Conservation (phyloP, 2,797 vertebrate species). For the Crenuchus spilurus region DNA sequence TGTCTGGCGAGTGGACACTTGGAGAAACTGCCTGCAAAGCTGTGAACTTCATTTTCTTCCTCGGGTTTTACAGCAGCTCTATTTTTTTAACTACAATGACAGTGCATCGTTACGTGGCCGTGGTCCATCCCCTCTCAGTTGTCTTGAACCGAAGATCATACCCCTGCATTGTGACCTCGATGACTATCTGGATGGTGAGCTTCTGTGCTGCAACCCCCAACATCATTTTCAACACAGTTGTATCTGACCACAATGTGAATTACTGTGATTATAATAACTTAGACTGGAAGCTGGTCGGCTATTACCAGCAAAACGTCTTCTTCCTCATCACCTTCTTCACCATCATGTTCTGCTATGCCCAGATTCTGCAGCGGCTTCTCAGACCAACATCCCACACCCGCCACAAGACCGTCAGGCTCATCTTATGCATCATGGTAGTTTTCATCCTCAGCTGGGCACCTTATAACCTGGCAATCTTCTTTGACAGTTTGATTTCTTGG, state of each 20-base stretch:
- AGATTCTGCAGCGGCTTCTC: conserved; percentile 82
- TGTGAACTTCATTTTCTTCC: conserved; percentile 80
- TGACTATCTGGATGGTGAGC: conserved; percentile 80
- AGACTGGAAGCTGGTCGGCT: conserved; percentile 65
- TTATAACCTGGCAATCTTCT: conserved; percentile 84
- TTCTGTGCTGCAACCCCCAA: conserved; percentile 75
- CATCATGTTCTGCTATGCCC: conserved; percentile 85
- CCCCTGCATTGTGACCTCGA: conserved; percentile 65
- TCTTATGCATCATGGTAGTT: conserved; percentile 83
- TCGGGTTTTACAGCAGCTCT: conserved; percentile 89
- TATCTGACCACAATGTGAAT: too few species aligned
- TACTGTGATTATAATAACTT: conserved; percentile 67
- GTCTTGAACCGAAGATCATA: conserved; percentile 68
- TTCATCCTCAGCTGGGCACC: conserved; percentile 94
- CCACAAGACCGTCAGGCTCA: conserved; percentile 85
- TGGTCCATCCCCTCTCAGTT: conserved; percentile 83
- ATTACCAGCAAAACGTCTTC: conserved; percentile 82
- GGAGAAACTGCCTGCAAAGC: conserved; percentile 82
- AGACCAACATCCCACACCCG: conserved; percentile 75
- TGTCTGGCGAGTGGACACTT: conserved; percentile 85
- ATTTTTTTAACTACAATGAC: conserved; percentile 90
- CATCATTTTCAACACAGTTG: conserved; percentile 65
- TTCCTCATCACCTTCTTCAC: conserved; percentile 80
- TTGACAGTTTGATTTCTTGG: conserved; percentile 66
- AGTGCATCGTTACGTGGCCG: conserved; percentile 82